Evolutionary conservation across 1,140 invertebrate species (phyloP), one percentile per base, ranked within the genome.

Genomic region (Scaptomyza graminum): DNA sequence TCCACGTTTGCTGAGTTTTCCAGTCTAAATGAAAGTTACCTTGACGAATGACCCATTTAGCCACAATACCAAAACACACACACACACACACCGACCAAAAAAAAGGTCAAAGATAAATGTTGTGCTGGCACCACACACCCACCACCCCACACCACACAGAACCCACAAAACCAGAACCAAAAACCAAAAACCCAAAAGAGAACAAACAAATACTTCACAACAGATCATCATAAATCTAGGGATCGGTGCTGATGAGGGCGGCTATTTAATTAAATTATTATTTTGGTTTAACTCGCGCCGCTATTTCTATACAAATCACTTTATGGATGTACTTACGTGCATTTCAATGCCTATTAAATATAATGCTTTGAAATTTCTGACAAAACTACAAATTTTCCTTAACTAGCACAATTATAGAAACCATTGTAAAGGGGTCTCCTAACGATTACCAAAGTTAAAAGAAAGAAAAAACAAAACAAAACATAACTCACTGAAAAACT

Each of bases 11-110:
- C 51, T 79, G 49, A 63, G 71, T 84, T 84, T 88, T 79, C 79
- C 76, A 82, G 73, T 76, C 88, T 78, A 89, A 89, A 89, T 89
- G 84, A 89, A 89, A 89, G 84, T 90, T 89, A 90, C 84, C 84
- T 90, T 89, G 84, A 89, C 84, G 84, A 89, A 84, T 90, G 84
- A 89, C 84, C 84, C 64, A 89, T 89, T 85, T 89, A 89, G 81
- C 74, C 80, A 89, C 74, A 77, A 73, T 67, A 78, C 84, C 80
- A 77, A 77, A 85, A 76, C 74, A 76, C 59, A 66, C 41, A 64
- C 50, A 64, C 16, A 61, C 3, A 56, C 11, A 66, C 8, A 52
- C 49, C 9, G 18, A 54, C 16, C 44, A 43, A 15, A 12, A 75
- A 87, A 87, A 79, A 67, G 82, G 83, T 82, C 83, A 88, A 67